A percentile compares a stretch with the other conserved stretches of the same genome.
Conservation (phyloP, 2,113 vertebrate species). For the Platycercus adscitus region DNA sequence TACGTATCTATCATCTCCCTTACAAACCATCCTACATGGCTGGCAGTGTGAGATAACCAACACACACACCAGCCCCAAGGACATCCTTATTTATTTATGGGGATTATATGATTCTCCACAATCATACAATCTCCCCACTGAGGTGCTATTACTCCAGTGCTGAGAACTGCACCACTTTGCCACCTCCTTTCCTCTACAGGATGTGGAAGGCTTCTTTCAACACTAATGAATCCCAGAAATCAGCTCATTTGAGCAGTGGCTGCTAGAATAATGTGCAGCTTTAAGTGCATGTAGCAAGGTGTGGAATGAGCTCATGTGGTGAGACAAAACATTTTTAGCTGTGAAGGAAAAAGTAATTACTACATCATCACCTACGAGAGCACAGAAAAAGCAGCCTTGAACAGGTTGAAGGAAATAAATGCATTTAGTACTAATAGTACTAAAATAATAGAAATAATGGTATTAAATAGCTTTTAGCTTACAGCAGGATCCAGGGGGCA, state of each 20-base stretch:
- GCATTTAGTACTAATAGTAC: background rate
- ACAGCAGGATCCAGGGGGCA: background rate
- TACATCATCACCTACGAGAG: background rate
- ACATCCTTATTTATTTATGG: background rate
- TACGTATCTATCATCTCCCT: background rate
- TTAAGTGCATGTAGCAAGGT: rapidly evolving
- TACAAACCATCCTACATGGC: rapidly evolving
- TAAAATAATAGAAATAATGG: background rate
- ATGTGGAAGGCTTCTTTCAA: background rate
- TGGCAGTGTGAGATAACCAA: rapidly evolving
- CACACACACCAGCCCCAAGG: background rate
- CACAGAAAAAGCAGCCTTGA: background rate
- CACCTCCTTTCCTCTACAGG: background rate
- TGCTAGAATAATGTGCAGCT: background rate
- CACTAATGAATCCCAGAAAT: background rate
- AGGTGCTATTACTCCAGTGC: background rate
- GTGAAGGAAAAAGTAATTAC: background rate
- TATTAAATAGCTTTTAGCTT: background rate
- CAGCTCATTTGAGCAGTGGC: rapidly evolving
- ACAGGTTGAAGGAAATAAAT: background rate
- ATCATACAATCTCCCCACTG: background rate
- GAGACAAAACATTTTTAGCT: background rate
- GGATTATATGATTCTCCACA: background rate
- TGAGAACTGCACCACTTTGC: background rate
- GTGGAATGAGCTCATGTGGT: background rate